Conservation (phyloP, 2,113 vertebrate species). For the Pristiophorus japonicus region DNA sequence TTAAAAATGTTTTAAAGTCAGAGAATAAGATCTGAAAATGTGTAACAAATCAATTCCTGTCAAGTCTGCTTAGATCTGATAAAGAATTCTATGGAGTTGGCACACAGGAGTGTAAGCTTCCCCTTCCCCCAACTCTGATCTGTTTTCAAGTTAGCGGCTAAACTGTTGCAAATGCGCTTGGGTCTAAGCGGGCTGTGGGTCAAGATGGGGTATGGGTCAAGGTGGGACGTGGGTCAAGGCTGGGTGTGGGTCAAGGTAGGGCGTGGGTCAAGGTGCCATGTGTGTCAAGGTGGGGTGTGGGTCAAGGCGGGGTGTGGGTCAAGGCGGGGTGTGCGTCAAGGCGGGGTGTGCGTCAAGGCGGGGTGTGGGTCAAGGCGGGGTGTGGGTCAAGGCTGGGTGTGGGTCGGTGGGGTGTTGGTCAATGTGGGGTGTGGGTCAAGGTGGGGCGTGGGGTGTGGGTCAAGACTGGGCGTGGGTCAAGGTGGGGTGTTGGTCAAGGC, state of each 20-base stretch:
- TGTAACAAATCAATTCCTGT: too few species aligned
- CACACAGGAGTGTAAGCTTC: too few species aligned
- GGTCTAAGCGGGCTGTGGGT: not conserved
- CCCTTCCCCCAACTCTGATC: too few species aligned
- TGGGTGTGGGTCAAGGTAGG: not conserved
- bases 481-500: not conserved
- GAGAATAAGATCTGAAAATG: too few species aligned
- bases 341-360: not conserved
- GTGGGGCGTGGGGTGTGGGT: not conserved
- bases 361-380: not conserved
- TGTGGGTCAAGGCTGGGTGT: too few species aligned
- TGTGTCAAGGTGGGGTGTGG: too few species aligned
- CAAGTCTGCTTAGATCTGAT: too few species aligned
- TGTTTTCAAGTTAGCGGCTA: too few species aligned
- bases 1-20: too few species aligned
- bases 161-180: too few species aligned
- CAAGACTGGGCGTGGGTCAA: not conserved
- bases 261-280: too few species aligned
- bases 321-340: not conserved
- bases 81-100: too few species aligned
- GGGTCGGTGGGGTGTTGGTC: not conserved
- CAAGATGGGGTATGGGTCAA: not conserved
- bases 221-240: not conserved
- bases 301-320: not conserved
- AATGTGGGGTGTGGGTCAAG: not conserved